A percentile compares a stretch with the other conserved stretches of the same genome.
phyloP scores from a whole-genome alignment of 2,113 vertebrate species.

The Geothlypis trichas region DNA sequence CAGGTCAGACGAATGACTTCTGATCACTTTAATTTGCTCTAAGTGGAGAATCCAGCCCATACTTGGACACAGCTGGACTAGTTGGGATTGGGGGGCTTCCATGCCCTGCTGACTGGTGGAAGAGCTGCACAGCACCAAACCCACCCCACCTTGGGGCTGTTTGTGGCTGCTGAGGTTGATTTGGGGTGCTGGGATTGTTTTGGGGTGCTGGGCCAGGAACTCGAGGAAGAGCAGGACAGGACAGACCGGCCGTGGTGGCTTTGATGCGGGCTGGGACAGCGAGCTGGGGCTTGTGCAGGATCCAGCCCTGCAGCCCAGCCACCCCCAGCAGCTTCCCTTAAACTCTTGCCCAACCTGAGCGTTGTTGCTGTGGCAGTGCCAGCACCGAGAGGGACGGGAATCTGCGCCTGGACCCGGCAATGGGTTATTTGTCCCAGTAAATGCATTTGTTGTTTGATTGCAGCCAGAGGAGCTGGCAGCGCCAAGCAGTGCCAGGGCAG shows the following conservation, averaged over 20 bases:
- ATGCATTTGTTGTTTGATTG: background rate
- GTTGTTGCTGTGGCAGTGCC: accelerated
- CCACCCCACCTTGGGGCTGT: accelerated
- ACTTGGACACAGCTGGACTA: accelerated
- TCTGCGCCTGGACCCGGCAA: accelerated
- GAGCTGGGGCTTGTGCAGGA: background rate
- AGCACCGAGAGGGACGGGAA: background rate
- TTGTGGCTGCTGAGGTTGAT: background rate
- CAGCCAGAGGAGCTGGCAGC: background rate
- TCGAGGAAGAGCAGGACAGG: background rate
- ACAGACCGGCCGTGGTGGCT: accelerated
- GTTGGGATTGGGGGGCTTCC: background rate
- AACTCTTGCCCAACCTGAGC: conserved; percentile 7
- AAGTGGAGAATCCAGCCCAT: background rate
- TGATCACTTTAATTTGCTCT: background rate
- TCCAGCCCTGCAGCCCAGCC: background rate
- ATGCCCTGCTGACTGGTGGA: background rate
- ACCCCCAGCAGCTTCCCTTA: background rate
- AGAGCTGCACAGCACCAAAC: background rate
- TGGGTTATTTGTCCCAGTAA: background rate
- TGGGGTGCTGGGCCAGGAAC: background rate
- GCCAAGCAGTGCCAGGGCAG: background rate
- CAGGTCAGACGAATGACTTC: accelerated
- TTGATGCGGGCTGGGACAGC: background rate
- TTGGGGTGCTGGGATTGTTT: background rate